Evolutionary conservation across 2,113 vertebrate species (phyloP).

Genomic region (Malurus melanocephalus): DNA sequence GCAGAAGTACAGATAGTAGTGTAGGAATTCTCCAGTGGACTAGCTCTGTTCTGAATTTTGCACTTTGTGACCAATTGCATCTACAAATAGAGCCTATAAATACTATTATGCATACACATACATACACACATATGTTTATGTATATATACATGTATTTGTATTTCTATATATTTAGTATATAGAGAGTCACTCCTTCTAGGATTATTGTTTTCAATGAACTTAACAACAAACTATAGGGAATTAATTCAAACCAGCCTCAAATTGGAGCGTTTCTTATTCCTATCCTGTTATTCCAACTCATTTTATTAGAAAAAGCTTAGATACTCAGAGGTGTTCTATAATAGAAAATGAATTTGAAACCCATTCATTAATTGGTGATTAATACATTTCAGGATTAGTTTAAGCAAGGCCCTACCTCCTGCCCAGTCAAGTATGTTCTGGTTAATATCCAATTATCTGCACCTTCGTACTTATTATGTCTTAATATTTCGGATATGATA

Average conservation of each 20-base stretch:
- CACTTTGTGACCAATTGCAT: background rate
- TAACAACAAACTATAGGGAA: constrained; percentile 55
- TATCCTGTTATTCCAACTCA: constrained; percentile 78
- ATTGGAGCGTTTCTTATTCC: constrained; percentile 57
- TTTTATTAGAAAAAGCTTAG: constrained; percentile 79
- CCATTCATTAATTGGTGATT: constrained; percentile 93
- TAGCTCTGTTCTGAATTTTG: constrained; percentile 20
- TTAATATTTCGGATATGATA: constrained; percentile 89
- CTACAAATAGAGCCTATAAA: background rate
- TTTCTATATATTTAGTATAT: background rate
- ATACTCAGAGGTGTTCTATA: constrained; percentile 79
- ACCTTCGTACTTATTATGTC: constrained; percentile 92
- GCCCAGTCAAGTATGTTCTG: constrained; percentile 94
- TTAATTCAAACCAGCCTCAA: constrained; percentile 44
- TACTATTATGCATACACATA: background rate
- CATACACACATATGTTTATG: rapidly evolving
- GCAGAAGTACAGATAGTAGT: background rate
- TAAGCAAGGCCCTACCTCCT: constrained; percentile 89
- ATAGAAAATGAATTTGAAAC: constrained; percentile 85
- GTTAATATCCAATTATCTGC: constrained; percentile 96
- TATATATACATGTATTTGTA: rapidly evolving
- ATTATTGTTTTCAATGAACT: constrained; percentile 40
- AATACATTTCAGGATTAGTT: constrained; percentile 94
- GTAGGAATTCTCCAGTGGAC: constrained; percentile 6
- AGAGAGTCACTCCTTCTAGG: background rate